Conservation (phyloP, 2,113 vertebrate genomes). For the Bostrychus sinensis region DNA sequence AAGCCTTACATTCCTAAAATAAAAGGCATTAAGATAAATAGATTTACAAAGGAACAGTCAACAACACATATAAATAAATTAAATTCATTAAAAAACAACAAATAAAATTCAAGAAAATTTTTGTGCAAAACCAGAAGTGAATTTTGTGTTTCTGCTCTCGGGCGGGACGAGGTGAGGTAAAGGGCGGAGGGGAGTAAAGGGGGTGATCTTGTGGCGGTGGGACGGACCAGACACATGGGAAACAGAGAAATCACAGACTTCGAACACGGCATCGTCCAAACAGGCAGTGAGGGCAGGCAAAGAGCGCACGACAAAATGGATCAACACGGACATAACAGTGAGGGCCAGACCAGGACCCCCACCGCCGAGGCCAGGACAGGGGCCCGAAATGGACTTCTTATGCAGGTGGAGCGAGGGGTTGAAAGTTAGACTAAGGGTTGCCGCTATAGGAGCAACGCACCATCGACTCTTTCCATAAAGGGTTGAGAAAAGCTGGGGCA, state of each 20-base stretch:
- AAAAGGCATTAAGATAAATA: conserved; percentile 87
- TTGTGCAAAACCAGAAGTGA: conserved; percentile 84
- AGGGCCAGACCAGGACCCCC: conserved; percentile 26
- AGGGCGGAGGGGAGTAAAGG: background rate
- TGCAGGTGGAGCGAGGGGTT: background rate
- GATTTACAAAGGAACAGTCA: conserved; percentile 71
- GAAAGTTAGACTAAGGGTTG: background rate
- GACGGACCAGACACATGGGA: conserved; percentile 63
- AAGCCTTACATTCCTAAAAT: conserved; percentile 88
- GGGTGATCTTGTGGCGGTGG: conserved; percentile 1
- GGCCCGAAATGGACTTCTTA: conserved; percentile 40
- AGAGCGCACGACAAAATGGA: conserved; percentile 22
- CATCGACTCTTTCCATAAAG: conserved; percentile 60
- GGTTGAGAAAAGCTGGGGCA: conserved; percentile 59
- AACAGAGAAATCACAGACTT: conserved; percentile 74
- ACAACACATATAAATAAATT: conserved; percentile 71
- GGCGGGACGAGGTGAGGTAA: no score
- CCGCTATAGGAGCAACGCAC: conserved; percentile 62
- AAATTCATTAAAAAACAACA: conserved; percentile 65
- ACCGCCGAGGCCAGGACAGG: conserved; percentile 28
- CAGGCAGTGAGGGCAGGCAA: conserved; percentile 78
- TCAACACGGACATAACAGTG: conserved; percentile 10
- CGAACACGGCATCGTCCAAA: conserved; percentile 66
- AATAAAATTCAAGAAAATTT: conserved; percentile 38
- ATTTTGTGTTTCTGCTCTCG: conserved; percentile 74